These are phyloP conservation scores for Halocaridina rubra DNA, from an alignment of 2,888 invertebrate genomes.

Conservation along the genomic window DNA sequence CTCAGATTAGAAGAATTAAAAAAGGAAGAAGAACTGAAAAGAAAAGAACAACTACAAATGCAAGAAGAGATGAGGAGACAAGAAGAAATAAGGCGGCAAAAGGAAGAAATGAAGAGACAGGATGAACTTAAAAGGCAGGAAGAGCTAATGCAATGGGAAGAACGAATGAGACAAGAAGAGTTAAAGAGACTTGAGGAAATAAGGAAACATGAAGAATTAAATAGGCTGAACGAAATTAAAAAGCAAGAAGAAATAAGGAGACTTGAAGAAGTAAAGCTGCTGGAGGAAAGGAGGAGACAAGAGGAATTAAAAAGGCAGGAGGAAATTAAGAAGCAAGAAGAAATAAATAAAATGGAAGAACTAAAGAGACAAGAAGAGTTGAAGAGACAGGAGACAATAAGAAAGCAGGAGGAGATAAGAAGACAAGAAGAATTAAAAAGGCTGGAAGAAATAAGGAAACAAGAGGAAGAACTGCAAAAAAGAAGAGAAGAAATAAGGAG, in stretches of 20 bases:
- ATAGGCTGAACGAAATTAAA: constrained; percentile 9
- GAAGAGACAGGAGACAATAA: background rate
- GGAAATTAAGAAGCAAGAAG: constrained; percentile 18
- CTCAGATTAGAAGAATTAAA: background rate
- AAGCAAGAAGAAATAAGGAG: constrained; percentile 10
- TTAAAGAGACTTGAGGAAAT: background rate
- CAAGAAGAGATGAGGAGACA: constrained; percentile 13
- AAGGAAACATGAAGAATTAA: constrained; percentile 17
- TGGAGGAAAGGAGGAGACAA: background rate
- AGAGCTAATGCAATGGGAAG: background rate
- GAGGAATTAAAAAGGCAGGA: constrained; percentile 16
- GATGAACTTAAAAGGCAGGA: constrained; percentile 15
- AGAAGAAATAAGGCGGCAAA: constrained; percentile 3
- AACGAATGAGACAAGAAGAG: background rate
- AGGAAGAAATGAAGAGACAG: background rate
- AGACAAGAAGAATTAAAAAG: constrained; percentile 11
- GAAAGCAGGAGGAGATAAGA: background rate
- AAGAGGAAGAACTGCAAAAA: constrained; percentile 1
- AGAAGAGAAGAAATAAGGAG: constrained; percentile 5
- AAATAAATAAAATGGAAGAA: constrained; percentile 12
- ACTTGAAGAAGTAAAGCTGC: constrained; percentile 15
- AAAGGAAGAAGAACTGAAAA: constrained; percentile 14
- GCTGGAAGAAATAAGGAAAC: constrained; percentile 20
- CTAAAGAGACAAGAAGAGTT: constrained; percentile 3
- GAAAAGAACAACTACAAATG: constrained; percentile 4